Evolutionary conservation across 2,113 vertebrate species (phyloP).

Genomic region (Vombatus ursinus): DNA sequence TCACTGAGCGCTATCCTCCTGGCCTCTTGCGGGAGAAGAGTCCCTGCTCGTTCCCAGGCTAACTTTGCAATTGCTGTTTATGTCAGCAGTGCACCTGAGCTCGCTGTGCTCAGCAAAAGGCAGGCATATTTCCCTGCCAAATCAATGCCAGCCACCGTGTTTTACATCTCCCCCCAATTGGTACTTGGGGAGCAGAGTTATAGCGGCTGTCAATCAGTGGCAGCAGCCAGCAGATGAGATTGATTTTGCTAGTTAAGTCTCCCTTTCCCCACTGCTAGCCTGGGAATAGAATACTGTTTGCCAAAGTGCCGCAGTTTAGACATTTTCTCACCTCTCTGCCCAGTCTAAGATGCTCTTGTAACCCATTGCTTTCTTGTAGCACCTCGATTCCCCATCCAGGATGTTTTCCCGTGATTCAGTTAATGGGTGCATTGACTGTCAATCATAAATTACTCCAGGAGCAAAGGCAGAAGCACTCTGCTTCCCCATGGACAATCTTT

Average conservation of each 20-base stretch:
- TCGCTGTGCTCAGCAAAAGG: constrained; percentile 45
- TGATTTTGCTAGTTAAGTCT: constrained; percentile 59
- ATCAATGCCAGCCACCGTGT: constrained; percentile 45
- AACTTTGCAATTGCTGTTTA: constrained; percentile 46
- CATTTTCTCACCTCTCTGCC: constrained; percentile 30
- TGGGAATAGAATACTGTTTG: constrained; percentile 47
- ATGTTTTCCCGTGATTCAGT: constrained; percentile 2
- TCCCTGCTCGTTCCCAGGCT: constrained; percentile 23
- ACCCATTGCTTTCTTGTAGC: constrained; percentile 51
- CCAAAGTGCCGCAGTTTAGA: constrained; percentile 42
- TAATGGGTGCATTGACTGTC: constrained; percentile 29
- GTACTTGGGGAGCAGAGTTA: constrained; percentile 56
- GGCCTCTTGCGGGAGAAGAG: constrained; percentile 18
- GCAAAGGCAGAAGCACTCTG: neutral
- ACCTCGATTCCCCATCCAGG: neutral
- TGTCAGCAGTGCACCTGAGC: constrained; percentile 48
- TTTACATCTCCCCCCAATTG: constrained; percentile 54
- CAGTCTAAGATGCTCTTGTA: constrained; percentile 35
- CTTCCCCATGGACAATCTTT: neutral
- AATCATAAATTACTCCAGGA: constrained; percentile 65
- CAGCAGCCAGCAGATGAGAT: constrained; percentile 41
- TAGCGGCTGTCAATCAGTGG: constrained; percentile 52
- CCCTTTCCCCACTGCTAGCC: constrained; percentile 21
- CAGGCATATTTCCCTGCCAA: constrained; percentile 49
- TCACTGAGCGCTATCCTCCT: neutral